These are phyloP conservation scores for Megaceryle maxima DNA, from an alignment of 2,113 vertebrate genomes.

Conservation along the genomic window DNA sequence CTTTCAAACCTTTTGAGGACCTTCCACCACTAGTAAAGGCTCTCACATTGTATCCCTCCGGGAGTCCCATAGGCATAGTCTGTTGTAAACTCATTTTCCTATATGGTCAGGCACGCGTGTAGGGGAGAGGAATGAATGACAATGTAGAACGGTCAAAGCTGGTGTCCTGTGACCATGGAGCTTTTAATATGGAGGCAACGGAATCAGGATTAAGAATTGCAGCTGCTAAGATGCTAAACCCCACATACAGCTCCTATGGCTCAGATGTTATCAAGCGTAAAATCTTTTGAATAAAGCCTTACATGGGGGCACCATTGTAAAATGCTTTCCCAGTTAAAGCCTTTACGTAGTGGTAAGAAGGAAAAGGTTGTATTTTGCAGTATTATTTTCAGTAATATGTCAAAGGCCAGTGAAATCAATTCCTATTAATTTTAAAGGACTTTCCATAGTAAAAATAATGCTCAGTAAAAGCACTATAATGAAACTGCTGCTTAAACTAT, in stretches of 20 bases:
- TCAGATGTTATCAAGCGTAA: slow-evolving; percentile 68
- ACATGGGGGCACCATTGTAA: slow-evolving; percentile 66
- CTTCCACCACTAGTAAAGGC: slow-evolving; percentile 19
- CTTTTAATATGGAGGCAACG: slow-evolving; percentile 69
- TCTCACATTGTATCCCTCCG: background rate
- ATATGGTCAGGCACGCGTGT: slow-evolving; percentile 34
- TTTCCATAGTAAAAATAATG: slow-evolving; percentile 67
- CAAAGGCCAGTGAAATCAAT: slow-evolving; percentile 73
- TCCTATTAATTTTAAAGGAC: slow-evolving; percentile 70
- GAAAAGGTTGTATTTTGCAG: slow-evolving; percentile 61
- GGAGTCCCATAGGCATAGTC: background rate
- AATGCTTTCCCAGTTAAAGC: slow-evolving; percentile 67
- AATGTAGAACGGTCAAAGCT: slow-evolving; percentile 28
- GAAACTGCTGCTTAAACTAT: slow-evolving; percentile 53
- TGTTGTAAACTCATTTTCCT: slow-evolving; percentile 36
- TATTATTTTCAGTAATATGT: slow-evolving; percentile 71
- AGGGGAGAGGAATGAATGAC: slow-evolving; percentile 55
- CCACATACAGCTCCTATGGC: slow-evolving; percentile 56
- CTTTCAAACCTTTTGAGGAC: slow-evolving; percentile 50
- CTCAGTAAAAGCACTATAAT: slow-evolving; percentile 43
- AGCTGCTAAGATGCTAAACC: slow-evolving; percentile 74
- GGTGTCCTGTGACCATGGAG: slow-evolving; percentile 61
- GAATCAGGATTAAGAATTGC: slow-evolving; percentile 72
- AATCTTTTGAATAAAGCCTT: slow-evolving; percentile 70
- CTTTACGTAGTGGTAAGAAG: slow-evolving; percentile 40